Evolutionary conservation across 2,113 vertebrate species (phyloP).

Genomic region (Oenanthe melanoleuca): DNA sequence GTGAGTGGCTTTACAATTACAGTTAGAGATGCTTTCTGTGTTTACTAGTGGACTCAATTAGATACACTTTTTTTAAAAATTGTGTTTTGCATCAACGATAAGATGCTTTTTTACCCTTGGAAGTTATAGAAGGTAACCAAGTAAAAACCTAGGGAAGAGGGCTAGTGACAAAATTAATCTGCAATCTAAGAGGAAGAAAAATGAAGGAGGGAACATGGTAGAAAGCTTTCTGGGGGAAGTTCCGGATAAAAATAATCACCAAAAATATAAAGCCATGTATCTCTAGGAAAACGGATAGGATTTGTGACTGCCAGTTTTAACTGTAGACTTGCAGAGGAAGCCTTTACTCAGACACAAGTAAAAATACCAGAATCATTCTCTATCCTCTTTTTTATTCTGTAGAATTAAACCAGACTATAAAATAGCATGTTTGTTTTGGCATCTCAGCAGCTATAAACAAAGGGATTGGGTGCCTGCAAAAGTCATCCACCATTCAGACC

Average conservation of each 20-base stretch:
- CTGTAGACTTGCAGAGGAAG: background rate
- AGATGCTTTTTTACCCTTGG: background rate
- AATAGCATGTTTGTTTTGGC: background rate
- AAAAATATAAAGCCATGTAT: background rate
- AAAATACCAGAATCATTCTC: background rate
- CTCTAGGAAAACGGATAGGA: background rate
- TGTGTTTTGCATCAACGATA: background rate
- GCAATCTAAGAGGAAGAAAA: background rate
- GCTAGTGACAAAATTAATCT: background rate
- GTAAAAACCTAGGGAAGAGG: background rate
- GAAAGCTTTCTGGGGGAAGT: background rate
- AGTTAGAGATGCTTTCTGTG: background rate
- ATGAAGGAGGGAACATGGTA: background rate
- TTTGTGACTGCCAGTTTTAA: background rate
- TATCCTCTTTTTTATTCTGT: background rate
- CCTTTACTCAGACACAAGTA: background rate
- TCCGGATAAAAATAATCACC: background rate
- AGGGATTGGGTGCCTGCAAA: slow-evolving; percentile 18
- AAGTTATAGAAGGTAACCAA: background rate
- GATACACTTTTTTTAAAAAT: background rate
- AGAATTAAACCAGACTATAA: slow-evolving; percentile 21
- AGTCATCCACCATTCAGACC: background rate
- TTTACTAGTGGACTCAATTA: background rate
- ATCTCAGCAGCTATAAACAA: background rate
- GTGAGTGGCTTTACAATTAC: background rate